A percentile compares a stretch with the other conserved stretches of the same genome.
These are phyloP conservation scores for Esox lucius DNA, from an alignment of 2,797 vertebrate species.

Conservation along the genomic window DNA sequence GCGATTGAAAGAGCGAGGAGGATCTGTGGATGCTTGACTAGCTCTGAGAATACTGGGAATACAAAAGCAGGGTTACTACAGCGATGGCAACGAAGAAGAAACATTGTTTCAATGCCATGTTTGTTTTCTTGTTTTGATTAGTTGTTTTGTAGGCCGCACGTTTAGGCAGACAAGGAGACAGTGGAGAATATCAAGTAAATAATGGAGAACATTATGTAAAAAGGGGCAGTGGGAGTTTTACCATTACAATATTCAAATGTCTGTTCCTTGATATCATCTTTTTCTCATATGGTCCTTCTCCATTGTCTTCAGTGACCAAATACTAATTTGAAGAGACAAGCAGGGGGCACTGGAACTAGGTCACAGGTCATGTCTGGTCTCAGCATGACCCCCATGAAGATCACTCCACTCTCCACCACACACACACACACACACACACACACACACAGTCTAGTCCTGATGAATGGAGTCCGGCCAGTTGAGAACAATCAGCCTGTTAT, in stretches of 20 bases:
- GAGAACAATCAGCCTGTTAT: slow-evolving; percentile 48
- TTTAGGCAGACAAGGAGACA: background rate
- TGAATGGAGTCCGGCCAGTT: background rate
- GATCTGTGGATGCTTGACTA: background rate
- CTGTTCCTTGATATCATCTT: background rate
- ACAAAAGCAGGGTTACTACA: background rate
- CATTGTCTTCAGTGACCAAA: background rate
- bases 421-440: no score
- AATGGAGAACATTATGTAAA: background rate
- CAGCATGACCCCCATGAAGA: background rate
- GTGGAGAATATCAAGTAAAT: background rate
- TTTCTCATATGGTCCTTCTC: background rate
- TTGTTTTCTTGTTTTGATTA: background rate
- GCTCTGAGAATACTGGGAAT: background rate
- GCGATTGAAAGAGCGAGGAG: background rate
- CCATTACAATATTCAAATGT: no score
- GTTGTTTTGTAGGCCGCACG: background rate
- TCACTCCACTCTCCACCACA: background rate
- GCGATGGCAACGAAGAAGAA: background rate
- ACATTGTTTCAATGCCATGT: background rate
- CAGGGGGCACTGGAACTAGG: background rate
- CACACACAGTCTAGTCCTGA: background rate
- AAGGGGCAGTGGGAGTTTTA: background rate
- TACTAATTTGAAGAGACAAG: background rate
- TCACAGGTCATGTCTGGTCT: background rate